Conservation (phyloP, 2,113 vertebrate genomes). For the Ctenodactylus gundi region DNA sequence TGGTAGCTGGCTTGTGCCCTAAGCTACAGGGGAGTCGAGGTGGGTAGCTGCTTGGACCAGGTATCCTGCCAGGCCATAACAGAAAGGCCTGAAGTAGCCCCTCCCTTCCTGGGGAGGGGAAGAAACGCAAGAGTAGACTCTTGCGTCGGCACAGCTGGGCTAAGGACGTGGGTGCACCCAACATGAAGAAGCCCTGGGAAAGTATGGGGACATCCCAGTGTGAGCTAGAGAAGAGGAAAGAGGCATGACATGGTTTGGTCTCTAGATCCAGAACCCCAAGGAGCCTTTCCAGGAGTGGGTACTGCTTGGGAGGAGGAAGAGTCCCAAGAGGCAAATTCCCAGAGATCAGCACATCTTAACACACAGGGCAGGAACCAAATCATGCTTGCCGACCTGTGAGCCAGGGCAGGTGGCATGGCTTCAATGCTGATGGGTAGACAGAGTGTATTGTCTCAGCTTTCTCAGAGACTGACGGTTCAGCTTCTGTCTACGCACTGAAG, state of each 20-base stretch:
- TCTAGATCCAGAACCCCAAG: constrained; percentile 56
- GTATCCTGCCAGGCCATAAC: constrained; percentile 27
- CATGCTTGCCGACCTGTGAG: not conserved
- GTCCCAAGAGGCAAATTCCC: constrained; percentile 17
- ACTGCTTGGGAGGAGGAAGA: constrained; percentile 26
- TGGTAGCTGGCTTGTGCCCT: constrained; percentile 52
- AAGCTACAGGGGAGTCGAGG: constrained; percentile 47
- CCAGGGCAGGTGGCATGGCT: not conserved
- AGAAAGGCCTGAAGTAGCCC: constrained; percentile 43
- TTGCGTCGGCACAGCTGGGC: constrained; percentile 67
- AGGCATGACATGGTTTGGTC: constrained; percentile 58
- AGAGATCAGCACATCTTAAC: constrained; percentile 34
- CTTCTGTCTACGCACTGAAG: constrained; percentile 26
- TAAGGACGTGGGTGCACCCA: constrained; percentile 72
- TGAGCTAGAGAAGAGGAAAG: not conserved
- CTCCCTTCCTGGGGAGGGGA: constrained; percentile 12
- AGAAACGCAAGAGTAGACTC: constrained; percentile 55
- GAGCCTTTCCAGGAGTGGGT: constrained; percentile 47
- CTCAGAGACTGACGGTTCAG: constrained; percentile 22
- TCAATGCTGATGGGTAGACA: not conserved
- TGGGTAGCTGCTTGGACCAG: constrained; percentile 53
- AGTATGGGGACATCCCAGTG: not conserved
- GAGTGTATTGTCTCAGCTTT: not conserved
- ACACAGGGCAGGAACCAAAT: not conserved
- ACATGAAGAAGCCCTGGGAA: constrained; percentile 55